Evolutionary conservation across 2,888 invertebrate genomes (phyloP), one percentile per base, ranked within the genome.

Genomic region (Aphidoletes aphidimyza): DNA sequence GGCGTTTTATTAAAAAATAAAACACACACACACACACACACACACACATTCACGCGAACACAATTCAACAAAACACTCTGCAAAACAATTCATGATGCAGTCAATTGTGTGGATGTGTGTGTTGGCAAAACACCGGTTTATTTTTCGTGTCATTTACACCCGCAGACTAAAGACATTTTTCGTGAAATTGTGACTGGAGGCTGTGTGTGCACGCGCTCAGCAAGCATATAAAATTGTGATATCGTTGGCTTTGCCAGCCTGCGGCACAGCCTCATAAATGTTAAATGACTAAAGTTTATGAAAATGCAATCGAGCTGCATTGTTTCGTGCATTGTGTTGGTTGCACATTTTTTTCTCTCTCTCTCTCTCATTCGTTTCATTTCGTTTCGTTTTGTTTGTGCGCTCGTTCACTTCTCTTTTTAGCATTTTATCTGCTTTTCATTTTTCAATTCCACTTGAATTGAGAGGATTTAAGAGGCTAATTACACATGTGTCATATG

Each of bases 301-400:
- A 30, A 69, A 69, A 69, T 30, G 69, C 69, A 69, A 69, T 69
- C 54, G 69, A 30, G 2, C 69, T 69, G 69, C 30, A 69, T 30
- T 69, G 69, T 39, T 5, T 54, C 5, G 22, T 54, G 9, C 54
- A 85, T 54, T 84, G 54, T 83, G 86, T 85, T 49, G 83, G 42
- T 81, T 83, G 26, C 59, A 83, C 83, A 81, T 49, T 85, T 83
- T 19, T 49, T 83, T 19, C 49, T 9, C 19, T 78, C 2, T 22
- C 22, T 22, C 22, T 78, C 36, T 78, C 78, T 22, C n/a, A n/a
- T n/a, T n/a, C n/a, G n/a, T n/a, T n/a, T n/a, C 69, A 30, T 9
- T 22, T 30, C 69, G 17, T 30, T 30, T 30, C 17, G 5, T 69
- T 69, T 69, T 69, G 6, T 30, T 42, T 42, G n/a, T n/a, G n/a